Percentiles rank a stretch among this genome's conserved stretches.
Conservation (phyloP, 2,797 vertebrate species). For the Cheirogaleus major region DNA sequence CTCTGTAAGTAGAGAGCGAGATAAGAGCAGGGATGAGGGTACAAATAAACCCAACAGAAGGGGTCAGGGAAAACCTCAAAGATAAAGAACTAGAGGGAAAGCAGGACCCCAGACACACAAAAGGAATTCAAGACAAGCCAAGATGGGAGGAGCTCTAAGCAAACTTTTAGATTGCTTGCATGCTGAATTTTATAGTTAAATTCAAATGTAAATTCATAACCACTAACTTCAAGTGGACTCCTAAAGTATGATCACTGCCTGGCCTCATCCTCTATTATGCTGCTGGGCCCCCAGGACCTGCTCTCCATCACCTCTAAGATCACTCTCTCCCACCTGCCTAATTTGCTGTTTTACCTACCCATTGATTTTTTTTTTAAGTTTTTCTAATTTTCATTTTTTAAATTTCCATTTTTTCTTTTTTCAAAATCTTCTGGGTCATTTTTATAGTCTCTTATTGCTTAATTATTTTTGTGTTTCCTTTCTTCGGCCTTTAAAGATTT, state of each 20-base stretch:
- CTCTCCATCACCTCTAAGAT: neutral
- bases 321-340: neutral
- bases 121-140: neutral
- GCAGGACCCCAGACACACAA: neutral
- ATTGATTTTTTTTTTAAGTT: neutral
- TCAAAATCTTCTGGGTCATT: neutral
- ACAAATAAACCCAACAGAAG: neutral
- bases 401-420: neutral
- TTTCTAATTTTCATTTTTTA: neutral
- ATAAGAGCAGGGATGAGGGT: neutral
- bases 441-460: neutral
- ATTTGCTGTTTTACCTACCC: neutral
- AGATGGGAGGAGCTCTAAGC: neutral
- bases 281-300: neutral
- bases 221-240: neutral
- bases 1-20: neutral
- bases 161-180: accelerated
- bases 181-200: neutral
- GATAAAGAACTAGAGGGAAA: neutral
- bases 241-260: neutral
- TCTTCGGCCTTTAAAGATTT: neutral
- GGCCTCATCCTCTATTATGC: neutral
- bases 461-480: neutral
- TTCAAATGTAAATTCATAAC: neutral
- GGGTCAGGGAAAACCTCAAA: neutral